Percentiles rank a stretch among this genome's conserved stretches.
Conservation (phyloP, 2,888 invertebrate genomes). For the Digitonthophagus gazella region DNA sequence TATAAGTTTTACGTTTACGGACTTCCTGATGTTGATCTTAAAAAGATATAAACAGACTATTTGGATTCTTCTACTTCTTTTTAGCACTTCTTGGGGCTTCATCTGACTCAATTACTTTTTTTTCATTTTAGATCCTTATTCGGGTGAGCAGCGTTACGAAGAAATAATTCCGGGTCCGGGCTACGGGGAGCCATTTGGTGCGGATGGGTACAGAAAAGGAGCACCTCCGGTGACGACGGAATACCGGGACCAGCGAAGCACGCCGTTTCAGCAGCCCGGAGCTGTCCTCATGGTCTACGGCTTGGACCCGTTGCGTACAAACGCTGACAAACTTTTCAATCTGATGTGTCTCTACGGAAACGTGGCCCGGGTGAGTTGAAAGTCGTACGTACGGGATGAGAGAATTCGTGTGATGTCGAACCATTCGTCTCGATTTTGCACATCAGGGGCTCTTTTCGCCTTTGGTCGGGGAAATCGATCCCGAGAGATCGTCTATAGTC, state of each 20-base stretch:
- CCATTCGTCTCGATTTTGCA: neutral
- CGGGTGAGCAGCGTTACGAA: slow-evolving; percentile 49
- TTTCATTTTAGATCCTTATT: slow-evolving; percentile 46
- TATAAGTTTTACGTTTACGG: no score
- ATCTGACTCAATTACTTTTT: neutral
- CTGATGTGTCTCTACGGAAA: slow-evolving; percentile 98
- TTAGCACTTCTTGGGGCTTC: no score
- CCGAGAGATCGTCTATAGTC: no score
- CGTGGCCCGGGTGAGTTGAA: slow-evolving; percentile 80
- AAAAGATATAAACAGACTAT: neutral
- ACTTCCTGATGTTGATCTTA: no score
- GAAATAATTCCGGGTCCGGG: slow-evolving; percentile 50
- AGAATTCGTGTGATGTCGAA: neutral
- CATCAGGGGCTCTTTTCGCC: neutral
- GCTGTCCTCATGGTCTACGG: slow-evolving; percentile 99
- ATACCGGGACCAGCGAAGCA: slow-evolving; percentile 45
- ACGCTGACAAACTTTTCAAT: slow-evolving; percentile 95
- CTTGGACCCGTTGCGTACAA: slow-evolving; percentile 88
- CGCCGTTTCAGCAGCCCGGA: slow-evolving; percentile 63
- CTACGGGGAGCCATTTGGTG: slow-evolving; percentile 46
- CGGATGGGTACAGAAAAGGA: slow-evolving; percentile 46
- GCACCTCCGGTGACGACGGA: slow-evolving; percentile 55
- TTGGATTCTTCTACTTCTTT: neutral
- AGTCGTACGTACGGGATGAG: slow-evolving; percentile 12
- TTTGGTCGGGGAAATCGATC: no score